Conservation (phyloP, 2,113 vertebrate species). For the Periophthalmodon schlosseri region DNA sequence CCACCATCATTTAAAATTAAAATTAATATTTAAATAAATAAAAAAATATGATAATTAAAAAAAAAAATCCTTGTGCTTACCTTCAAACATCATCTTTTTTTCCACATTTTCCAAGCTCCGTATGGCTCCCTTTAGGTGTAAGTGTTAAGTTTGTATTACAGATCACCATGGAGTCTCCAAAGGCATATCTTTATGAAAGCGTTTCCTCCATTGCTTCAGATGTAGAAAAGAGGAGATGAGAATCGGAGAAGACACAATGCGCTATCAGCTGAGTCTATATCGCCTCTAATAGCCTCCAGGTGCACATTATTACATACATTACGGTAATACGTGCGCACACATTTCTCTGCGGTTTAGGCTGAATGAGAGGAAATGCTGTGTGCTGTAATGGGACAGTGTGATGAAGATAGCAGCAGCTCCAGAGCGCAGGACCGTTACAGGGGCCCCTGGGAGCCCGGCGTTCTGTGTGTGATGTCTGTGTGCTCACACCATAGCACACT, state of each 20-base stretch:
- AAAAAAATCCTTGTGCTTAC: no score
- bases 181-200: not conserved
- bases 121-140: not conserved
- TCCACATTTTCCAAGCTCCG: not conserved
- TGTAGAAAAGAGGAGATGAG: not conserved
- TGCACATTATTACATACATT: slow-evolving; percentile 8
- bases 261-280: not conserved
- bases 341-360: not conserved
- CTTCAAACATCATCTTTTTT: not conserved
- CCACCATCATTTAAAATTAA: no score
- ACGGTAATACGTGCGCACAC: not conserved
- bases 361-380: not conserved
- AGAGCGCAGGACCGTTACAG: not conserved
- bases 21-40: no score
- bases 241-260: not conserved
- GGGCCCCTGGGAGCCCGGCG: not conserved
- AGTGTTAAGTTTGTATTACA: not conserved
- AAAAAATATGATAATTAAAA: no score
- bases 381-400: no score
- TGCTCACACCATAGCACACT: not conserved
- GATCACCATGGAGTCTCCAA: not conserved
- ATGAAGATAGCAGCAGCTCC: not conserved
- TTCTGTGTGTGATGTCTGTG: not conserved
- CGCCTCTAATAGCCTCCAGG: not conserved
- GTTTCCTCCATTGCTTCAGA: not conserved